Evolutionary conservation across 2,113 vertebrate genomes (phyloP).

Genomic region (Dromas ardeola): DNA sequence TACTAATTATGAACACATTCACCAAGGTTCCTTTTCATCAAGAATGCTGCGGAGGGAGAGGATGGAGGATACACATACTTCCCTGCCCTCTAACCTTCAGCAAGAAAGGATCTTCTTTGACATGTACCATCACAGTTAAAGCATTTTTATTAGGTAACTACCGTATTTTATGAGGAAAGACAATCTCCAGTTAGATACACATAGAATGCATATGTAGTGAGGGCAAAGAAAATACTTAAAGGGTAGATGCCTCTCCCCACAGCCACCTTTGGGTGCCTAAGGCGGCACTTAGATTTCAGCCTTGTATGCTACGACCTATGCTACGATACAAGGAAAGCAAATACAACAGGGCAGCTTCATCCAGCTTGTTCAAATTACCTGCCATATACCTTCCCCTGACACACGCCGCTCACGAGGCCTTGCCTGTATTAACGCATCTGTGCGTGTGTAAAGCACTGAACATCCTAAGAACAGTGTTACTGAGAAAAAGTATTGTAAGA

Average conservation of each 20-base stretch:
- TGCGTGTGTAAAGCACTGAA: neutral
- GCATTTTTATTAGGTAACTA: neutral
- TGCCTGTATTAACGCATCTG: neutral
- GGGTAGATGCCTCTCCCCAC: neutral
- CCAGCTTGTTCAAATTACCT: too few relatives aligned
- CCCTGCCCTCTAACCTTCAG: neutral
- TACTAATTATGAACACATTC: neutral
- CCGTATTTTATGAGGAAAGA: neutral
- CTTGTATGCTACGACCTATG: neutral
- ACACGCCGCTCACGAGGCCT: neutral
- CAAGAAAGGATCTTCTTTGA: neutral
- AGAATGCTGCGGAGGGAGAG: neutral
- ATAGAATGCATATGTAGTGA: neutral
- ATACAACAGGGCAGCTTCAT: neutral
- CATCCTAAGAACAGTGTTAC: fast-evolving
- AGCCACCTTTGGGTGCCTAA: neutral
- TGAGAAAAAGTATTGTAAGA: neutral
- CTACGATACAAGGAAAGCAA: neutral
- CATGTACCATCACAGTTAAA: neutral
- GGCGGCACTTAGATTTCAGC: neutral
- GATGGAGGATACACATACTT: neutral
- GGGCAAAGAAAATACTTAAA: neutral
- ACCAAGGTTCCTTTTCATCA: neutral
- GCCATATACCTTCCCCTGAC: neutral
- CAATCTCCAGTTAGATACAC: neutral